Percentiles rank a stretch among this genome's conserved stretches.
These are phyloP conservation scores for Thyatira batis DNA, from an alignment of 2,888 invertebrate species.

Conservation along the genomic window DNA sequence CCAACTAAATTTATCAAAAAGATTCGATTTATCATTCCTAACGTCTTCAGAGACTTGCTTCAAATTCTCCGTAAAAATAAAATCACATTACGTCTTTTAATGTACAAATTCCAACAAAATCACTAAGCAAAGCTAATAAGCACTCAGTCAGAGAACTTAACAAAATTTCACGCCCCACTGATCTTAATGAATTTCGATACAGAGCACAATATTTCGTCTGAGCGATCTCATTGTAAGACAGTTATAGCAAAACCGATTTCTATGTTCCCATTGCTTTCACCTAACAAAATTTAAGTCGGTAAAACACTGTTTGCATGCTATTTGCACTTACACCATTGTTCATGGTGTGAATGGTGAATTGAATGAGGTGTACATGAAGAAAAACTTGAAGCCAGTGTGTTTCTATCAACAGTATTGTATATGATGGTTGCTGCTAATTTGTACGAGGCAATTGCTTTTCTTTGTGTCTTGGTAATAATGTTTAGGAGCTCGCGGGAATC, in stretches of 20 bases:
- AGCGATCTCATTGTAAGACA: conserved; percentile 24
- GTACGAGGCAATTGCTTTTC: not conserved
- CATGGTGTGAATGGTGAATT: conserved; percentile 30
- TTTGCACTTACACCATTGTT: conserved; percentile 65
- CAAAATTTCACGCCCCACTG: conserved; percentile 55
- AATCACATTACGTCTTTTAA: too few species aligned
- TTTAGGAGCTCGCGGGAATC: not conserved
- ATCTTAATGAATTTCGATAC: conserved; percentile 37
- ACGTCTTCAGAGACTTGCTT: too few species aligned
- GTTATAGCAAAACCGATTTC: conserved; percentile 56
- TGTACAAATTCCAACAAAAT: conserved; percentile 6
- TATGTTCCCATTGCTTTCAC: conserved; percentile 72
- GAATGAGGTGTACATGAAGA: conserved; percentile 17
- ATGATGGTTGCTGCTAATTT: not conserved
- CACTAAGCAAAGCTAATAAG: conserved; percentile 25
- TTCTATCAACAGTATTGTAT: not conserved
- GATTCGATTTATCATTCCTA: too few species aligned
- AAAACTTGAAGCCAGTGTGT: conserved; percentile 11
- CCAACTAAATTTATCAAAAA: too few species aligned
- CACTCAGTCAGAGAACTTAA: conserved; percentile 29
- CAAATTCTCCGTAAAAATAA: too few species aligned
- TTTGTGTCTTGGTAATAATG: not conserved
- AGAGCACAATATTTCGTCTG: conserved; percentile 20
- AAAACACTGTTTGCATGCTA: conserved; percentile 41
- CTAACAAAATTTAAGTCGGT: conserved; percentile 42